Base-by-base conservation (phyloP, 2,888 invertebrate species). In the Noctuana brunneofusca region DNA sequence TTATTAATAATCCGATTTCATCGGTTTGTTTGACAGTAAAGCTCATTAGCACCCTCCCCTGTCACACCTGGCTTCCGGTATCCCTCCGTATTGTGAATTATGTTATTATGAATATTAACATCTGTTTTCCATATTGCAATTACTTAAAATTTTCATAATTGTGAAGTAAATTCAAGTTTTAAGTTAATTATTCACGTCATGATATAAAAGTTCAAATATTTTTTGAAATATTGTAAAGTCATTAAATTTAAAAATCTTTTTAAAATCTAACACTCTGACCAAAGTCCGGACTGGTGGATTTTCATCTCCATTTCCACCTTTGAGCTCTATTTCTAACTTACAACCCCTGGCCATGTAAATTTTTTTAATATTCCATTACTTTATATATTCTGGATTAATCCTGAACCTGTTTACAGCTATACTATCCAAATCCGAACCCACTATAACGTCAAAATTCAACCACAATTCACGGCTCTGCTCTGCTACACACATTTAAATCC, bases 21-120 rank as follows among this genome's bases (percentile, higher is more conserved):
- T 32, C 59, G 27, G 43, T 22, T 48, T 54, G 48, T 60, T 54
- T 38, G 48, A 48, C 46, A 54, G 35, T 22, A 48, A 35, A 32
- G 60, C 54, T 48, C 54, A 60, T 60, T 60, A 60, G 54, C 60
- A 38, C 60, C 54, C 53, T 20, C 43, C 46, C 35, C 18, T 35
- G 43, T 24, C 46, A 35, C 54, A 60, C 54, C 60, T 60, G 60
- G 48, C 54, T 60, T 60, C 60, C 60, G 60, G 53, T 41, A 22
- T 16, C 35, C 48, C 46, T 43, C 14, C 14, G 18, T 16, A 12
- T 18, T 27, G 43, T 43, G 30, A 56, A 43, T 56, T 43, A 56
- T 56, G 43, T 55, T 41, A n/a, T 30, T 56, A 32, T 56, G 56
- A 56, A 56, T 50, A 50, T 50, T 27, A 50, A 27, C 24, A 20